Evolutionary conservation across 92 coral and sea anemone species (phyloP).

Genomic region (Porites lobata): DNA sequence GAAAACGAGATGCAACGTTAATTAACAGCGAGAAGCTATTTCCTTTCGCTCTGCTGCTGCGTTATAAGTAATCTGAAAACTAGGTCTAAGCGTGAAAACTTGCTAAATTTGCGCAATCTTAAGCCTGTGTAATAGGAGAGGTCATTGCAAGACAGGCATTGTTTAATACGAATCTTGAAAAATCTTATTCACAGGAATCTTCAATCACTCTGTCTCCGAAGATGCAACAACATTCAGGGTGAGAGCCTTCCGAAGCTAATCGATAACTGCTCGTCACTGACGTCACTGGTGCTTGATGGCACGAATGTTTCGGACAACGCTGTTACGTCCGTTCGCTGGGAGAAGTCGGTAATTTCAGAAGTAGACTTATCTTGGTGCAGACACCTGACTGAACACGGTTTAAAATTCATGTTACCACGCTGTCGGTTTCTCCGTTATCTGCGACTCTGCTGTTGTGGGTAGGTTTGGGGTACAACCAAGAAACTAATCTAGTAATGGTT

Average conservation of each 20-base stretch:
- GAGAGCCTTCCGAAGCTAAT: slow-evolving; percentile 70
- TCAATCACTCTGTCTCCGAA: slow-evolving; percentile 77
- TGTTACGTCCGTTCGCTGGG: slow-evolving; percentile 76
- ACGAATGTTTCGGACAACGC: slow-evolving; percentile 72
- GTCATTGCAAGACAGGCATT: too few relatives aligned
- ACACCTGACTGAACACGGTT: slow-evolving; percentile 77
- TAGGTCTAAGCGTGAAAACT: too few relatives aligned
- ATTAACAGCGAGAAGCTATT: too few relatives aligned
- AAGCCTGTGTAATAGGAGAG: too few relatives aligned
- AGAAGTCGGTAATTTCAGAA: slow-evolving; percentile 69
- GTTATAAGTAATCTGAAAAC: too few relatives aligned
- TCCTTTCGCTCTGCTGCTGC: too few relatives aligned
- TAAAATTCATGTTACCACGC: slow-evolving; percentile 72
- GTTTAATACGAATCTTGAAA: too few relatives aligned
- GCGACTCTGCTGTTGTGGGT: slow-evolving; percentile 91
- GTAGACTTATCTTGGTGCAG: slow-evolving; percentile 96
- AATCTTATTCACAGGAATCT: slow-evolving; percentile 40
- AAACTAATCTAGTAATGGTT: too few relatives aligned
- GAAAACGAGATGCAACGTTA: too few relatives aligned
- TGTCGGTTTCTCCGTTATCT: slow-evolving; percentile 76
- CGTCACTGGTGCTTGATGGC: slow-evolving; percentile 91
- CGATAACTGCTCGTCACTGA: slow-evolving; percentile 66
- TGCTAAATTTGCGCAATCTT: too few relatives aligned
- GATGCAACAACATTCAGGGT: slow-evolving; percentile 82
- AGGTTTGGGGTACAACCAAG: not conserved